Percentiles rank a stretch among this genome's conserved stretches.
phyloP scores from a whole-genome alignment of 2,797 vertebrate species.

The Threskiornis aethiopicus region DNA sequence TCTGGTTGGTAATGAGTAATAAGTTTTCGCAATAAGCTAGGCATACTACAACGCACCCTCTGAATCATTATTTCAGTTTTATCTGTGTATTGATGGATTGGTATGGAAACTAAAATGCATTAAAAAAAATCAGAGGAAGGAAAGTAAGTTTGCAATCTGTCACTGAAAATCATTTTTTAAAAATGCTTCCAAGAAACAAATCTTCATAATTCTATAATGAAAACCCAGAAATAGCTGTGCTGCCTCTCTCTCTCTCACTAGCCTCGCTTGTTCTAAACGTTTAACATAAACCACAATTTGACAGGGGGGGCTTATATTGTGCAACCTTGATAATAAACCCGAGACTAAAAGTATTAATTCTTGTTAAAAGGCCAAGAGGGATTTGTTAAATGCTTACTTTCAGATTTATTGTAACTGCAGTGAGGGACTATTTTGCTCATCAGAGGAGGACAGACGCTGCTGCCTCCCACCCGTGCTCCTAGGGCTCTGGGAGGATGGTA shows the following conservation, averaged over 20 bases:
- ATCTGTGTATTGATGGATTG: neutral
- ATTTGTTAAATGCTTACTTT: neutral
- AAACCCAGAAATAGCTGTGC: neutral
- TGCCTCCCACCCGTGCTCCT: neutral
- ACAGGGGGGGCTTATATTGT: rapidly evolving
- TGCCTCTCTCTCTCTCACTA: neutral
- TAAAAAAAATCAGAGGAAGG: neutral
- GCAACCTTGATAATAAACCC: neutral
- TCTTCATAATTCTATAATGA: neutral
- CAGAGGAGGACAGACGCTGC: neutral
- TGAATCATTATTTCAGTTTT: neutral
- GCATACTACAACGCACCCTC: neutral
- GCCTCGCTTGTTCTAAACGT: neutral
- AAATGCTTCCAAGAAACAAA: conserved; percentile 3
- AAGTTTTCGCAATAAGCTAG: neutral
- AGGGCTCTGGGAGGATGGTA: neutral
- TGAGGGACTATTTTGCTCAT: neutral
- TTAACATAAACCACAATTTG: neutral
- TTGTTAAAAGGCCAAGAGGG: neutral
- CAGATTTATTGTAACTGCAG: neutral
- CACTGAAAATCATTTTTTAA: neutral
- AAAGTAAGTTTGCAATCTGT: conserved; percentile 12
- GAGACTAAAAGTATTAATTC: neutral
- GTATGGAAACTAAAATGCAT: neutral
- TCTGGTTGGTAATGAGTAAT: neutral